Base-by-base conservation (phyloP, 37 sponge, comb jelly and placozoan species). In the Dysidea cf. avara region DNA sequence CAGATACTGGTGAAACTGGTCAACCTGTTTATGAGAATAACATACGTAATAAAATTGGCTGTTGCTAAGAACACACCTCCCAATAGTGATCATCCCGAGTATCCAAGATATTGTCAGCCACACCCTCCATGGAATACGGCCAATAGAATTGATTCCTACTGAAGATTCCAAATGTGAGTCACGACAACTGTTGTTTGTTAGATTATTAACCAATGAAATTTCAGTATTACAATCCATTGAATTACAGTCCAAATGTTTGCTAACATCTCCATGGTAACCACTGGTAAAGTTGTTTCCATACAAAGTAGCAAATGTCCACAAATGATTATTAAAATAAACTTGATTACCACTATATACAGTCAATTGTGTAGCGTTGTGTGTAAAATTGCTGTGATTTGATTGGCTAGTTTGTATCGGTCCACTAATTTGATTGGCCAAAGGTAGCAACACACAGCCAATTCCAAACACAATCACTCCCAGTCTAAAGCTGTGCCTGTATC, bases 351-450 rank as follows among this genome's bases (percentile, higher is more conserved):
- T n/a, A n/a, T n/a, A 70, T n/a, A n/a, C 50, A 61, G 46, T 61
- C 48, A 32, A 36, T 58, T n/a, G n/a, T 56, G 55, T 38, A 48
- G 29, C 11, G 16, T 52, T 36, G 17, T 12, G 56, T 13, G n/a
- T 58, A 16, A 59, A 40, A 17, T 18, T 30, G 24, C 39, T 39
- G 56, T 66, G 47, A 36, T 11, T 61, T 18, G 31, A 20, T 24
- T 13, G 11, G 32, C 68, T 0, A 56, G 13, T 7, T 62, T 20
- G 12, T 24, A 90, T 72, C 11, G 86, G 86, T 32, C 92, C 92
- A 37, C 87, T 86, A 38, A 90, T 90, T 5, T n/a, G 37, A 31
- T 68, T 68, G 39, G 72, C 22, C 21, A 80, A 62, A 17, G 81
- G 81, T 17, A 72, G 63, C 0, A 80, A 18, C 6, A 76, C 33